These are phyloP conservation scores for Heliconius melpomene DNA, from an alignment of 1,140 invertebrate species.

Conservation along the genomic window DNA sequence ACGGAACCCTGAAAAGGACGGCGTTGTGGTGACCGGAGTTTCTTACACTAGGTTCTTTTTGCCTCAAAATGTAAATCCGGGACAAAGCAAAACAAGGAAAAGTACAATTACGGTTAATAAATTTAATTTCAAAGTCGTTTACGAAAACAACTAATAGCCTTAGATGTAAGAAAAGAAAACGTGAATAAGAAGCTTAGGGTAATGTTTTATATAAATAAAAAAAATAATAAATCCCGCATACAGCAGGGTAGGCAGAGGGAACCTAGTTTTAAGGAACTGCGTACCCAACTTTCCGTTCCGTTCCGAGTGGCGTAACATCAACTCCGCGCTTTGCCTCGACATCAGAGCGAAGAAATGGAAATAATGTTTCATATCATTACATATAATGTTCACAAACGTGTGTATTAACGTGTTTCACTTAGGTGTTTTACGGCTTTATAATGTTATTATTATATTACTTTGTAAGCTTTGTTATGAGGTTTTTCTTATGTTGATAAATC, in stretches of 20 bases:
- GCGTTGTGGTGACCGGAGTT: too few relatives aligned
- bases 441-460: neutral
- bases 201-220: neutral
- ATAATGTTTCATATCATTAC: neutral
- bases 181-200: neutral
- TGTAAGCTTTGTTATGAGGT: neutral
- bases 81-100: neutral
- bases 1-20: too few relatives aligned
- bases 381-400: neutral
- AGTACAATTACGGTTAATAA: neutral
- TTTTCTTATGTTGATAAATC: neutral
- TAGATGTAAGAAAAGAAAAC: neutral
- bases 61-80: too few relatives aligned
- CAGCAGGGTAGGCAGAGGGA: too few relatives aligned
- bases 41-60: too few relatives aligned
- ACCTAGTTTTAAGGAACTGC: too few relatives aligned
- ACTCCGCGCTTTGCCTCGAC: too few relatives aligned
- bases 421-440: neutral
- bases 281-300: too few relatives aligned
- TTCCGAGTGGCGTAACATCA: too few relatives aligned
- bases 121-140: neutral
- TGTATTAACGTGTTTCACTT: neutral
- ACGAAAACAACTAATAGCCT: neutral
- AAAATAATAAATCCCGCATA: too few relatives aligned
- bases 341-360: too few relatives aligned